Evolutionary conservation across 2,797 vertebrate species (phyloP), one percentile per base, ranked within the genome.

Genomic region (Meriones psammophilus): DNA sequence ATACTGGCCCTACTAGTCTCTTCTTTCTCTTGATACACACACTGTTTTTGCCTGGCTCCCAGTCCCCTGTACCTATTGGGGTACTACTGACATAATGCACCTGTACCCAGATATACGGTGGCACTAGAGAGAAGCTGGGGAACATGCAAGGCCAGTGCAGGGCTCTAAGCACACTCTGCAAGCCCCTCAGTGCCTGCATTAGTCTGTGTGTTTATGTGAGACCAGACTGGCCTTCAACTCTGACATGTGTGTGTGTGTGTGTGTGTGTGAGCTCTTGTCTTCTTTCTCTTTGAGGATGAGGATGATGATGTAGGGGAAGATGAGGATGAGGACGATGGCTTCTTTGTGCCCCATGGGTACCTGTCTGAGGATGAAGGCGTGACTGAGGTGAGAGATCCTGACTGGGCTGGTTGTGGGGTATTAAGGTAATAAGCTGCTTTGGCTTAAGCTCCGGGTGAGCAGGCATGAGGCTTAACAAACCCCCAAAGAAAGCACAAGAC

Each of bases 321-420:
- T 1, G 99, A 99, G 5, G 99, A 99, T 0, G 99, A 99, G 0
- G 99, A 99, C 0, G 99, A 99, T 79, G 99, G 99, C 2, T 99
- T 99, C 97, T 99, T 99, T 97, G 99, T 99, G 83, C 99, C 99
- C 97, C 99, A 99, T 91, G 99, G 99, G 95, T 99, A 99, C 97
- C 98, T 99, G 68, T 99, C 99, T 68, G 99, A 99, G 79, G 99
- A 99, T n/a, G 99, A 99, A 98, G 99, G 99, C 1, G 99, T 98
- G 81, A 98, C 97, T n/a, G 98, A 98, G 98, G 99, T 99, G 64
- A 98, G 98, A 74, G 26, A 36, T 42, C n/a, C n/a, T 42, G 54
- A 24, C 24, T 18, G 24, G 26, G 15, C n/a, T 42, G 36, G n/a
- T 30, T 42, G 17, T 17, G 10, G 1, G 0, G 12, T 20, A 0